phyloP scores from a whole-genome alignment of 2,888 invertebrate species.

The Oscheius sp. region DNA sequence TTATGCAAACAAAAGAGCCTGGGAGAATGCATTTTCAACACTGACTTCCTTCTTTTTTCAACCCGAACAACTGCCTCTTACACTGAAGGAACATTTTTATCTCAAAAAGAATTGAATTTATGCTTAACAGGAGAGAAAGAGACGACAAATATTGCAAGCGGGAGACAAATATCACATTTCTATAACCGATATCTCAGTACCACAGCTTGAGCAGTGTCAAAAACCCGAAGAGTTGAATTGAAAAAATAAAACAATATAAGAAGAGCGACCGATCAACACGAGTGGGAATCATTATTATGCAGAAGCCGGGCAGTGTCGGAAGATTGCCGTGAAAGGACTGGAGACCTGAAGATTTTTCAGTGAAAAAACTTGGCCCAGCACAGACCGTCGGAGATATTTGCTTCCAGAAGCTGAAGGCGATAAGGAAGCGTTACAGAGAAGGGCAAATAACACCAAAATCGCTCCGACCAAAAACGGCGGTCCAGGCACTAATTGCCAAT shows the following conservation, averaged over 20 bases:
- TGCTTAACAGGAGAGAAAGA: too few species aligned
- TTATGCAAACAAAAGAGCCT: too few species aligned
- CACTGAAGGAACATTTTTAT: too few species aligned
- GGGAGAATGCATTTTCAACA: too few species aligned
- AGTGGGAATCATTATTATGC: constrained; percentile 19
- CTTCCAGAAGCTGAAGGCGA: constrained; percentile 43
- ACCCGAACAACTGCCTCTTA: too few species aligned
- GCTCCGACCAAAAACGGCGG: constrained; percentile 98
- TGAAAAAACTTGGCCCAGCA: neutral
- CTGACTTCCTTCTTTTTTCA: too few species aligned
- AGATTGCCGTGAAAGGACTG: constrained; percentile 42
- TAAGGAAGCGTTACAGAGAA: constrained; percentile 78
- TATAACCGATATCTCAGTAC: constrained; percentile 11
- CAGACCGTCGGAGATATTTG: constrained; percentile 42
- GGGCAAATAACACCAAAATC: constrained; percentile 91
- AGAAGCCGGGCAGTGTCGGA: constrained; percentile 50
- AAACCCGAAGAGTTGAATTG: constrained; percentile 12
- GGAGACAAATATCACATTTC: constrained; percentile 12
- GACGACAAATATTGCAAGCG: constrained; percentile 7
- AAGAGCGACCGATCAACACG: constrained; percentile 5
- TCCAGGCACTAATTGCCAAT: constrained; percentile 74
- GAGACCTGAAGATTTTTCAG: neutral
- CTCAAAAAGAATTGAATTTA: too few species aligned
- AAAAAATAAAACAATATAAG: neutral
- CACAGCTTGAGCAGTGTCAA: constrained; percentile 14